Evolutionary conservation across 1,140 invertebrate genomes (phyloP).

Genomic region (Helicoverpa armigera): DNA sequence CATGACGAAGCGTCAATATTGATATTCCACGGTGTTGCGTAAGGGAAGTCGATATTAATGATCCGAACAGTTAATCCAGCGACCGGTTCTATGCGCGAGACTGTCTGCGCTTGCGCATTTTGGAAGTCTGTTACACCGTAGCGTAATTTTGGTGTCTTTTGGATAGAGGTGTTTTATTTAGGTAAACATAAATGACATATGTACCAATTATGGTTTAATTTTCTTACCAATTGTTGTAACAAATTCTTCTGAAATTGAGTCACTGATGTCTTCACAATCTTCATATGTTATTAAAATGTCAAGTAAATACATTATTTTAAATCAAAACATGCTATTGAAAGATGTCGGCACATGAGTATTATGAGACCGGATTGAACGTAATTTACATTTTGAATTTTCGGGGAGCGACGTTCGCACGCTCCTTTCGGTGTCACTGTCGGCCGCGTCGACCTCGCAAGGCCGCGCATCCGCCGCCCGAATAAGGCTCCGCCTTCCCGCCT

Average conservation of each 20-base stretch:
- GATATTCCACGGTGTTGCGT: slow-evolving; percentile 52
- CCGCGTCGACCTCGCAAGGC: slow-evolving; percentile 70
- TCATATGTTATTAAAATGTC: no score
- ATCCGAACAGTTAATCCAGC: slow-evolving; percentile 25
- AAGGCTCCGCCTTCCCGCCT: slow-evolving; percentile 53
- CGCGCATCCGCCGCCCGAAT: slow-evolving; percentile 68
- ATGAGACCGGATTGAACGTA: no score
- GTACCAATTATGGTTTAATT: no score
- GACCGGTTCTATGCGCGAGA: slow-evolving; percentile 48
- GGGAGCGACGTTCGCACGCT: neutral
- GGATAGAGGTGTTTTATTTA: no score
- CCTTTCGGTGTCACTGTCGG: slow-evolving; percentile 56
- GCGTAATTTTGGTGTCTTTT: neutral
- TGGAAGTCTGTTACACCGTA: slow-evolving; percentile 51
- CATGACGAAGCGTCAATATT: slow-evolving; percentile 27
- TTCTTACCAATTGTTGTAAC: no score
- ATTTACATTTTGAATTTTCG: no score
- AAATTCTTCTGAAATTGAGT: no score
- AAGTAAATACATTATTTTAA: no score
- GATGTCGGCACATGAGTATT: no score
- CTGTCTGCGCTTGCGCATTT: slow-evolving; percentile 12
- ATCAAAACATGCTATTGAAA: no score
- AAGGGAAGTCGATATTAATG: slow-evolving; percentile 50
- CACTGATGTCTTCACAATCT: no score
- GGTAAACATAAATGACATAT: no score